Evolutionary conservation across 2,797 vertebrate genomes (phyloP).

Genomic region (Aplochiton taeniatus): DNA sequence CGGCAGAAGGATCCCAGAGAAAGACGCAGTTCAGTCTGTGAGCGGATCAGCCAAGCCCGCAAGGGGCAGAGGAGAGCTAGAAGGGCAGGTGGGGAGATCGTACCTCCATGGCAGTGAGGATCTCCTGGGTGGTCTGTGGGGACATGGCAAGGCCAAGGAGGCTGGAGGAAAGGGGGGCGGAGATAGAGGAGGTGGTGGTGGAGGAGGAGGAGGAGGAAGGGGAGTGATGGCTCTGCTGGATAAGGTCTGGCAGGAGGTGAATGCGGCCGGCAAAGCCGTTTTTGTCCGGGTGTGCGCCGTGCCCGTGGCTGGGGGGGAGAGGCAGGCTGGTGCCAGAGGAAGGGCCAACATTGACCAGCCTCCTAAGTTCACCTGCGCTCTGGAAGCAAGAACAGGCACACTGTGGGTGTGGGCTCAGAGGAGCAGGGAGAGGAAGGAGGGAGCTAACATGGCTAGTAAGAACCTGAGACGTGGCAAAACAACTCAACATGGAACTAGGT

Average conservation of each 20-base stretch:
- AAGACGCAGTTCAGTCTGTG: constrained; percentile 38
- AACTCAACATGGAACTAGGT: too few relatives aligned
- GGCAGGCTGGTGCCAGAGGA: constrained; percentile 48
- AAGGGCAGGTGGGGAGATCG: constrained; percentile 42
- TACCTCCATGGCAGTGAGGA: constrained; percentile 76
- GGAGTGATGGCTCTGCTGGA: constrained; percentile 99
- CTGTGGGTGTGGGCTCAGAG: constrained; percentile 83
- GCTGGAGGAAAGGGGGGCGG: constrained; percentile 93
- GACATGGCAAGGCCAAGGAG: constrained; percentile 94
- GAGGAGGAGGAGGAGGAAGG: constrained; percentile 90
- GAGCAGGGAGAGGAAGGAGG: constrained; percentile 53
- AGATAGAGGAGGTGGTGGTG: constrained; percentile 91
- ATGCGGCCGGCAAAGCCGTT: constrained; percentile 94
- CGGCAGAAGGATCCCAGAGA: constrained; percentile 38
- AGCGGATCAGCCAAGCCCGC: constrained; percentile 29
- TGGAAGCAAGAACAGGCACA: constrained; percentile 98
- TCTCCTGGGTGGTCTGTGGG: constrained; percentile 82
- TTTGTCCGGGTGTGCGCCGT: constrained; percentile 89
- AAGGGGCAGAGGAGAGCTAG: constrained; percentile 32
- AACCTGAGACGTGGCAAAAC: too few relatives aligned
- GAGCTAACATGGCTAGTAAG: constrained; percentile 65
- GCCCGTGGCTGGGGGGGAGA: constrained; percentile 49
- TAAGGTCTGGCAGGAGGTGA: constrained; percentile 99
- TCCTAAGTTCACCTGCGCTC: constrained; percentile 96
- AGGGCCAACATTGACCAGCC: constrained; percentile 62